phyloP scores from a whole-genome alignment of 1,140 invertebrate genomes.

The Caenorhabditis latens region DNA sequence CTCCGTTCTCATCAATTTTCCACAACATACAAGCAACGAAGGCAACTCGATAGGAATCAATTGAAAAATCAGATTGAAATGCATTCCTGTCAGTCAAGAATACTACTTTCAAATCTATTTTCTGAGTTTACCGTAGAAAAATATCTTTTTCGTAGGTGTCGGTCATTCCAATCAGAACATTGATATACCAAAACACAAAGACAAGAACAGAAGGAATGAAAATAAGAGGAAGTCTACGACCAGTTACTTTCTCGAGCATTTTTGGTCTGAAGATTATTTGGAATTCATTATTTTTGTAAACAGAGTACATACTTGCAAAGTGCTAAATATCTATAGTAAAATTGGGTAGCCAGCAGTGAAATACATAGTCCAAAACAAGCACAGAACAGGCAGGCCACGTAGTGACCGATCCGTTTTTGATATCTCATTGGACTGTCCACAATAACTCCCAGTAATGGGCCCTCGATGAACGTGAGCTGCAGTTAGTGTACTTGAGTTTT shows the following conservation, averaged over 20 bases:
- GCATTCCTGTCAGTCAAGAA: neutral
- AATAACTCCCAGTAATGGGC: neutral
- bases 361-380: slow-evolving; percentile 6
- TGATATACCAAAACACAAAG: neutral
- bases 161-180: neutral
- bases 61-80: neutral
- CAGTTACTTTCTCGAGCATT: neutral
- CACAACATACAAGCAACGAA: neutral
- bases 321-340: slow-evolving; percentile 16
- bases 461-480: neutral
- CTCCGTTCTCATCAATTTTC: neutral
- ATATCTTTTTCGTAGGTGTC: neutral
- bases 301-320: neutral
- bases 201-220: neutral
- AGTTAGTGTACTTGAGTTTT: neutral
- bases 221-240: neutral
- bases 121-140: neutral
- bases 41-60: neutral
- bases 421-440: neutral
- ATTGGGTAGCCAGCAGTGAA: neutral
- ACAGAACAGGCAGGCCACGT: neutral
- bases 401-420: neutral
- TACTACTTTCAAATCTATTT: neutral
- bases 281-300: neutral
- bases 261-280: neutral